These are phyloP conservation scores for Canis aureus DNA, from an alignment of 2,113 vertebrate species.

Conservation along the genomic window DNA sequence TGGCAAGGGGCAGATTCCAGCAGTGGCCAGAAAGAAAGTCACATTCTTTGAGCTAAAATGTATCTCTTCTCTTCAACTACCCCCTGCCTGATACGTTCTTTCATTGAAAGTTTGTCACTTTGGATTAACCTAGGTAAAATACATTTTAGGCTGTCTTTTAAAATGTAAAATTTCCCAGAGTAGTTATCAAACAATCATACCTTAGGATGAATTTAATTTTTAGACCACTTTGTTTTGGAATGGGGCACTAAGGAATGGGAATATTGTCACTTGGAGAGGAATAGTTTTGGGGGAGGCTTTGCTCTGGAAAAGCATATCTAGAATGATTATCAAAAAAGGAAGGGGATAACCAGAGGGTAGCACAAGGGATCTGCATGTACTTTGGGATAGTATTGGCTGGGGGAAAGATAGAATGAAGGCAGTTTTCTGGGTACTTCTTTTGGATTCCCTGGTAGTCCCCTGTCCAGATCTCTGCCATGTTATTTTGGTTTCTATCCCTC, in stretches of 20 bases:
- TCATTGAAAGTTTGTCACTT: background rate
- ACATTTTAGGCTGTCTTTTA: conserved; percentile 43
- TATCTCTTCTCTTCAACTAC: background rate
- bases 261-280: background rate
- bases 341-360: background rate
- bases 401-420: background rate
- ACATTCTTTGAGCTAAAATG: background rate
- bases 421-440: background rate
- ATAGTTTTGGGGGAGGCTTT: background rate
- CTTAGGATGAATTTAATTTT: background rate
- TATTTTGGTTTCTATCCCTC: background rate
- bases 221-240: conserved; percentile 19
- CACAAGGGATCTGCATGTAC: background rate
- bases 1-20: background rate
- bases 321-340: background rate
- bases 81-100: background rate
- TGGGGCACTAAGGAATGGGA: background rate
- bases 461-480: background rate
- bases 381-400: background rate
- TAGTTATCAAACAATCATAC: background rate
- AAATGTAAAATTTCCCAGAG: background rate
- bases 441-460: background rate
- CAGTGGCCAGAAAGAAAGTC: background rate
- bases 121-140: background rate
- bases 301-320: background rate